A percentile compares a stretch with the other conserved stretches of the same genome.
These are phyloP conservation scores for Pachymerium ferrugineum DNA, from an alignment of 2,888 invertebrate genomes.

Conservation along the genomic window DNA sequence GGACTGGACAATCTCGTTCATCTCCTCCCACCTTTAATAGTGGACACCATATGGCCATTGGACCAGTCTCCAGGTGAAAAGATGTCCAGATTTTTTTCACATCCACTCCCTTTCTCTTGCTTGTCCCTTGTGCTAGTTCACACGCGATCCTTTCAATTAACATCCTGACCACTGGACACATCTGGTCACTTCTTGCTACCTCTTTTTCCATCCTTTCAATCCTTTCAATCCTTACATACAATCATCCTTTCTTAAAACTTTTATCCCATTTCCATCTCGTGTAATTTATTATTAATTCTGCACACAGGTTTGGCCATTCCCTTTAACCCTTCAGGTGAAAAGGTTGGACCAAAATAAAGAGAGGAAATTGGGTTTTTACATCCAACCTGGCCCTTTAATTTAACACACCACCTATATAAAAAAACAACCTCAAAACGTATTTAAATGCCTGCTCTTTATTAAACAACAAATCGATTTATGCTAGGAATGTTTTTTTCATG, in stretches of 20 bases:
- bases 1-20: slow-evolving; percentile 13
- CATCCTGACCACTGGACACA: slow-evolving; percentile 13
- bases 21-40: slow-evolving; percentile 11
- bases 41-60: not conserved
- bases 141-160: not conserved
- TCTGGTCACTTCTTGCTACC: not conserved
- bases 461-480: too few species aligned
- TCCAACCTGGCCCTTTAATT: too few species aligned
- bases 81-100: not conserved
- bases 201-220: not conserved
- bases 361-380: too few species aligned
- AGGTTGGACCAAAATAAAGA: too few species aligned
- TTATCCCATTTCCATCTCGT: too few species aligned
- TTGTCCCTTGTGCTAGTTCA: not conserved
- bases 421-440: too few species aligned
- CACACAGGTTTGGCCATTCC: not conserved
- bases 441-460: too few species aligned
- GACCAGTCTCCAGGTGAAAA: not conserved
- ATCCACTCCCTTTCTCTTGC: not conserved
- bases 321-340: too few species aligned
- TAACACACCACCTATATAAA: too few species aligned
- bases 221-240: not conserved
- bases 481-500: too few species aligned
- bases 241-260: too few species aligned
- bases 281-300: not conserved